phyloP scores from a whole-genome alignment of 1,140 invertebrate species.

The Forficula auricularia region DNA sequence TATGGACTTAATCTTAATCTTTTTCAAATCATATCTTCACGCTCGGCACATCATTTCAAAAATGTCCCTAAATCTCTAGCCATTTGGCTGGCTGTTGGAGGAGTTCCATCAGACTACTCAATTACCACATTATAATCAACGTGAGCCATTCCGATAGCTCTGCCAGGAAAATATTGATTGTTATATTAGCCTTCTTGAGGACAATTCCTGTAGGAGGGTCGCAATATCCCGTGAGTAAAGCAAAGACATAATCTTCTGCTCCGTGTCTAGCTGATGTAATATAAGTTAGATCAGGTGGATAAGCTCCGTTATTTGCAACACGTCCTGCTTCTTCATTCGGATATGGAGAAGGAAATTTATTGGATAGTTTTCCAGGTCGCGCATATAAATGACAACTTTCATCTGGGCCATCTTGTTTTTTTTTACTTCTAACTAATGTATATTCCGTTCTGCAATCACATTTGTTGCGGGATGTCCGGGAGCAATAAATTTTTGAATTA shows the following conservation, averaged over 20 bases:
- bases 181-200: conserved; percentile 83
- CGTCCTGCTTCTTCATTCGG: conserved; percentile 89
- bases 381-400: conserved; percentile 78
- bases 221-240: conserved; percentile 85
- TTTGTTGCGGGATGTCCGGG: too few relatives aligned
- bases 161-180: conserved; percentile 96
- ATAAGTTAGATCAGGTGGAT: conserved; percentile 88
- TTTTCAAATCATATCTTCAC: conserved; percentile 80
- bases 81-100: conserved; percentile 81
- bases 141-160: conserved; percentile 94
- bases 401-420: conserved; percentile 82
- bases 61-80: conserved; percentile 93
- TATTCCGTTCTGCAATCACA: too few relatives aligned
- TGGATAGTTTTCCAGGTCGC: conserved; percentile 89
- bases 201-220: conserved; percentile 84
- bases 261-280: conserved; percentile 80
- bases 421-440: conserved; percentile 77
- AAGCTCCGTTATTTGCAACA: conserved; percentile 86
- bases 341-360: conserved; percentile 81
- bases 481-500: too few relatives aligned
- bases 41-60: conserved; percentile 83
- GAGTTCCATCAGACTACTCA: conserved; percentile 77
- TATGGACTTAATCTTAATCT: conserved; percentile 35
- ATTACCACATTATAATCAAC: conserved; percentile 56
- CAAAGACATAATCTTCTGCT: conserved; percentile 88